These are phyloP conservation scores for Cherax destructor DNA, from an alignment of 1,140 invertebrate species.

Conservation along the genomic window DNA sequence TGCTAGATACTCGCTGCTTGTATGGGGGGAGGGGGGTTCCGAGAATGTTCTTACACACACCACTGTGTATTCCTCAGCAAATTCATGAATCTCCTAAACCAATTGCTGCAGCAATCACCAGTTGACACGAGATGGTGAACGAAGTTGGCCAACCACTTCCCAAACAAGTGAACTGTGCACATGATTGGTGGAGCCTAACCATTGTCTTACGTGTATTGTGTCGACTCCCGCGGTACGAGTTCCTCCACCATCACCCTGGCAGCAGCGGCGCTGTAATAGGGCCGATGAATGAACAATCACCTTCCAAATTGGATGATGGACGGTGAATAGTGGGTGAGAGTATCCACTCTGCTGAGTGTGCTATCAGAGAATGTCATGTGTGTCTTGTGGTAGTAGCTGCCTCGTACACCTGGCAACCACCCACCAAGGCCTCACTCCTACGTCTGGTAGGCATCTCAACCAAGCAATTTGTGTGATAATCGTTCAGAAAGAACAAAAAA, in stretches of 20 bases:
- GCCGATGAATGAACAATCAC: not conserved
- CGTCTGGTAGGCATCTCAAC: not conserved
- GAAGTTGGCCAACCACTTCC: not conserved
- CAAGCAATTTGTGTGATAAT: too few species aligned
- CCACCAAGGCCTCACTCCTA: not conserved
- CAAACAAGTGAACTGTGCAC: not conserved
- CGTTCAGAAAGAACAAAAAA: too few species aligned
- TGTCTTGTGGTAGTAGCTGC: not conserved
- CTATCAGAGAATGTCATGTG: not conserved
- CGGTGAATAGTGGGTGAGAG: not conserved
- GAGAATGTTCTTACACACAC: too few species aligned
- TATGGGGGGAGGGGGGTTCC: too few species aligned
- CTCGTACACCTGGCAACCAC: not conserved
- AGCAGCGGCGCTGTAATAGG: not conserved
- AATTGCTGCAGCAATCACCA: not conserved
- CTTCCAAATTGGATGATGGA: not conserved
- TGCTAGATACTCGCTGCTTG: too few species aligned
- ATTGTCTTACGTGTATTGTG: not conserved
- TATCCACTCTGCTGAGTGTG: not conserved
- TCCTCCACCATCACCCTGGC: not conserved
- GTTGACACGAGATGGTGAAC: not conserved
- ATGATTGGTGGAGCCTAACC: not conserved
- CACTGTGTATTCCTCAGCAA: not conserved
- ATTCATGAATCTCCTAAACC: not conserved
- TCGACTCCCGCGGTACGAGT: not conserved